These are phyloP conservation scores for Macroramphosus scolopax DNA, from an alignment of 2,797 vertebrate genomes.

Conservation along the genomic window DNA sequence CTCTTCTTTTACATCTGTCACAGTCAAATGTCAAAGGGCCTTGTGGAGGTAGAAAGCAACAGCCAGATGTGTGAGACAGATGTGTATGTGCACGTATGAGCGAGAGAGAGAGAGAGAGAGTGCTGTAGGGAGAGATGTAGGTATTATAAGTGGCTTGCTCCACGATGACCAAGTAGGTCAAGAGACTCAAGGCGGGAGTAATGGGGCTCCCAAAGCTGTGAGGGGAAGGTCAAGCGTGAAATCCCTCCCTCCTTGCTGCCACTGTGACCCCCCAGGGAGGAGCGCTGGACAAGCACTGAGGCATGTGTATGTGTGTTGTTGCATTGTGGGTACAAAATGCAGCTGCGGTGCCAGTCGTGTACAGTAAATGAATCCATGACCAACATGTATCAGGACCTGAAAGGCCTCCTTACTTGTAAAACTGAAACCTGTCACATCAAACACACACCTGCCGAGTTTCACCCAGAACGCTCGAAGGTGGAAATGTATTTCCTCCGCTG, in stretches of 20 bases:
- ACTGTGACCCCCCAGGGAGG: slow-evolving; percentile 69
- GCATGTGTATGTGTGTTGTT: slow-evolving; percentile 22
- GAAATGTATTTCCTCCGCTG: too few species aligned
- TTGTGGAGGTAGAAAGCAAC: slow-evolving; percentile 15
- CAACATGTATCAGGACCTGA: slow-evolving; percentile 6
- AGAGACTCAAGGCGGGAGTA: slow-evolving; percentile 78
- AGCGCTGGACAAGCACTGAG: slow-evolving; percentile 42
- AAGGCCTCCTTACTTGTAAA: slow-evolving; percentile 1
- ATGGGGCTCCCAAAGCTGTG: slow-evolving; percentile 77
- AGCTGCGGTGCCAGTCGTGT: slow-evolving; percentile 11
- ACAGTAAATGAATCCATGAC: slow-evolving; percentile 8
- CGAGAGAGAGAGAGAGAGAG: slow-evolving; percentile 2
- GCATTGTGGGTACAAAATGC: slow-evolving; percentile 13
- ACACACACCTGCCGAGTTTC: not conserved
- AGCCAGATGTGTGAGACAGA: slow-evolving; percentile 52
- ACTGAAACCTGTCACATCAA: not conserved
- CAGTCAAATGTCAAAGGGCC: slow-evolving; percentile 28
- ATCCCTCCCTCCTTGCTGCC: slow-evolving; percentile 60
- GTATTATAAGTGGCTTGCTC: slow-evolving; percentile 80
- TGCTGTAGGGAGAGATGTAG: slow-evolving; percentile 63
- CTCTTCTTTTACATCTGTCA: slow-evolving; percentile 38
- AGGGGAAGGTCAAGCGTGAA: slow-evolving; percentile 83
- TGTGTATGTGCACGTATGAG: slow-evolving; percentile 25
- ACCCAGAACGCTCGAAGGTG: not conserved
- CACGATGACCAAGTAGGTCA: slow-evolving; percentile 82